Evolutionary conservation across 2,113 vertebrate species (phyloP).

Genomic region (Zosterops japonicus): DNA sequence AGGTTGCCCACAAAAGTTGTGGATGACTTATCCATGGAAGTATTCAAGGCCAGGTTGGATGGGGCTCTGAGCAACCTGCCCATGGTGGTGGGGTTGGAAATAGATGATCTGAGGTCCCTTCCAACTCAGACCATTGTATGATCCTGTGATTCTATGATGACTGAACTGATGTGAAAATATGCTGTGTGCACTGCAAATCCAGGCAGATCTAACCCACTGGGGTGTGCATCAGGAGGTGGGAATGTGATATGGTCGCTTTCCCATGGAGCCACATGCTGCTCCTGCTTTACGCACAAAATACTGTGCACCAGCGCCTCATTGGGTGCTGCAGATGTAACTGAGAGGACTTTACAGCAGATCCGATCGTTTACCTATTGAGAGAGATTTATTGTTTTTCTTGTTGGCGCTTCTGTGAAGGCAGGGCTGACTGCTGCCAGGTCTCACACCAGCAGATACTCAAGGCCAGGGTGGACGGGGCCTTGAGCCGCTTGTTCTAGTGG

Average conservation of each 20-base stretch:
- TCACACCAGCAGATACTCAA: not conserved
- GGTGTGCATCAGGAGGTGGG: too few relatives aligned
- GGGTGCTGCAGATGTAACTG: rapidly evolving
- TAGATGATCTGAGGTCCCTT: not conserved
- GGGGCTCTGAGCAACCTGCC: not conserved
- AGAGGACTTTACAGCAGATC: not conserved
- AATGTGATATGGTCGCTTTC: rapidly evolving
- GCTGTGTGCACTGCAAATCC: not conserved
- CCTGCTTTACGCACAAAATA: not conserved
- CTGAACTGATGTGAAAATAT: not conserved
- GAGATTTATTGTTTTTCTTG: too few relatives aligned
- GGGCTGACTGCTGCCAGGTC: not conserved
- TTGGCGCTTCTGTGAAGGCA: not conserved
- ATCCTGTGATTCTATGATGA: not conserved
- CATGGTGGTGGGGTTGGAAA: not conserved
- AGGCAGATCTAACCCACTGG: rapidly evolving
- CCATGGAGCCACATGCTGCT: rapidly evolving
- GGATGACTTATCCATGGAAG: not conserved
- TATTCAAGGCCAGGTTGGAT: not conserved
- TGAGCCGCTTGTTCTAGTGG: not conserved
- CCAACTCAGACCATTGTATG: not conserved
- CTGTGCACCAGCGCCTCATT: rapidly evolving
- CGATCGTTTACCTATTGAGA: not conserved
- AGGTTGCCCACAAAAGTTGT: not conserved
- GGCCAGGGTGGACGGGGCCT: not conserved